A percentile compares a stretch with the other conserved stretches of the same genome.
Evolutionary conservation across 2,888 invertebrate species (phyloP).

Genomic region (Matsumyia berberina): DNA sequence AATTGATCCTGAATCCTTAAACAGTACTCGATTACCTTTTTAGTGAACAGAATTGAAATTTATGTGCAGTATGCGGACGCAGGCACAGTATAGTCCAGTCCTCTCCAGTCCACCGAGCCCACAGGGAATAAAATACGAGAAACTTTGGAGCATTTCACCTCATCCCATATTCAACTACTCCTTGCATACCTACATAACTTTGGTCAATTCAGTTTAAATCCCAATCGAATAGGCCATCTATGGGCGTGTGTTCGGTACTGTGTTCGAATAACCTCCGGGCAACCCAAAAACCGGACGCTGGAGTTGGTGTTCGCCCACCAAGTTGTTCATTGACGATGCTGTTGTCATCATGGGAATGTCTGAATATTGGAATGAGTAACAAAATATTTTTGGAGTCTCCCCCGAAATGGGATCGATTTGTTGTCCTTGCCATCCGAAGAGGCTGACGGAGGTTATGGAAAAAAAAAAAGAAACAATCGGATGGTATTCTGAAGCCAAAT

Average conservation of each 20-base stretch:
- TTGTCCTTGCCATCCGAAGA: slow-evolving; percentile 40
- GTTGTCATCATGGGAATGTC: slow-evolving; percentile 67
- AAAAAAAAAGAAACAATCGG: background rate
- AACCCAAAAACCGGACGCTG: slow-evolving; percentile 47
- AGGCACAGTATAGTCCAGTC: slow-evolving; percentile 28
- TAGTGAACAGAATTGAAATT: slow-evolving; percentile 67
- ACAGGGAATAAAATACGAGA: slow-evolving; percentile 5
- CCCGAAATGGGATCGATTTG: slow-evolving; percentile 70
- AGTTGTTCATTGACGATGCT: slow-evolving; percentile 68
- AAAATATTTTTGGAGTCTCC: slow-evolving; percentile 60
- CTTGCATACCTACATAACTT: slow-evolving; percentile 37
- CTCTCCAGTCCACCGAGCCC: background rate
- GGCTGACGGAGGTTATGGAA: slow-evolving; percentile 8
- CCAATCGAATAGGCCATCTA: slow-evolving; percentile 47
- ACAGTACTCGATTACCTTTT: slow-evolving; percentile 58
- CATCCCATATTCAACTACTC: slow-evolving; percentile 29
- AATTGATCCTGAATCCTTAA: slow-evolving; percentile 73
- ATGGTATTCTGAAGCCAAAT: slow-evolving; percentile 3
- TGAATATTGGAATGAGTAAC: slow-evolving; percentile 56
- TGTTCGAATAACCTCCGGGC: slow-evolving; percentile 29
- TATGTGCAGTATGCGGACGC: slow-evolving; percentile 46
- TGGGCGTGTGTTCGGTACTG: background rate
- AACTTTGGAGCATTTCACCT: slow-evolving; percentile 13
- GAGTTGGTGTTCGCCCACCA: slow-evolving; percentile 47
- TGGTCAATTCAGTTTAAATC: slow-evolving; percentile 65